A percentile compares a stretch with the other conserved stretches of the same genome.
These are phyloP conservation scores for Onychomys torridus DNA, from an alignment of 2,797 vertebrate species.

Conservation along the genomic window DNA sequence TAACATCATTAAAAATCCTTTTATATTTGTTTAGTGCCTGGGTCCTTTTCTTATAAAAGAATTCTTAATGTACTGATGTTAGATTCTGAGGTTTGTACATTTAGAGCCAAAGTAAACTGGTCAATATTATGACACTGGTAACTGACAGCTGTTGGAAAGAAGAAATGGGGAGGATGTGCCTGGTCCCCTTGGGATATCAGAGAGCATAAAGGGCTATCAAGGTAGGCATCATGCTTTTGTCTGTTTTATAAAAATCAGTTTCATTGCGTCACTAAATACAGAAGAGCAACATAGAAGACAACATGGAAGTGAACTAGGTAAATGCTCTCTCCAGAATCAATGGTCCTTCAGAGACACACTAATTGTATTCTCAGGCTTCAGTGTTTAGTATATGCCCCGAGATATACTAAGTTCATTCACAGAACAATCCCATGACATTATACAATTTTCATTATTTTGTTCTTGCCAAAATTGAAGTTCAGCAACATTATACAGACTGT, in stretches of 20 bases:
- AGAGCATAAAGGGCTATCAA: not conserved
- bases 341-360: not conserved
- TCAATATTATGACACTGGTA: not conserved
- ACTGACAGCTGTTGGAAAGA: not conserved
- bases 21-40: not conserved
- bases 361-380: not conserved
- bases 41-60: conserved; percentile 30
- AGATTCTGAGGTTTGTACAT: conserved; percentile 4
- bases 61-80: not conserved
- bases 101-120: not conserved
- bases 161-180: not conserved
- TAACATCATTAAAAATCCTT: conserved; percentile 26
- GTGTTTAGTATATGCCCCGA: not conserved
- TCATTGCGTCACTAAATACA: not conserved
- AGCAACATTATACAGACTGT: not conserved
- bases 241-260: not conserved
- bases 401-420: not conserved
- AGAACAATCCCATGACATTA: not conserved
- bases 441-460: conserved; percentile 24
- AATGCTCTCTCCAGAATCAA: not conserved
- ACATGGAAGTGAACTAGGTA: not conserved
- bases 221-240: not conserved
- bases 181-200: not conserved
- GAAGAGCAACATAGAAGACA: not conserved
- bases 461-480: not conserved